A percentile compares a stretch with the other conserved stretches of the same genome.
These are phyloP conservation scores for Heliconius erato DNA, from an alignment of 2,888 invertebrate genomes.

Conservation along the genomic window DNA sequence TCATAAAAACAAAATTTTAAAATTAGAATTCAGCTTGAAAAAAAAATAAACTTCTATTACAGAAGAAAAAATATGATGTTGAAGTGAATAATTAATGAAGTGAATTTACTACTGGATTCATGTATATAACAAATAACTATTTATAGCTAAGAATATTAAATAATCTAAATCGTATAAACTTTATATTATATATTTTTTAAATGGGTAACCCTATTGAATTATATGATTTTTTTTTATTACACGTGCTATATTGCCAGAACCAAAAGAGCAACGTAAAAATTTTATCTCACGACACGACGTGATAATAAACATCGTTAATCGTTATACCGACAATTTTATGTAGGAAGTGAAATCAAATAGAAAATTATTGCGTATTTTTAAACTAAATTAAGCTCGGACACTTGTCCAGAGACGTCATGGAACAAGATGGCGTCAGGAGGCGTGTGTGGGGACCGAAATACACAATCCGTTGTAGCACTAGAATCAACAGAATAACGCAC, in stretches of 20 bases:
- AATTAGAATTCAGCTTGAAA: too few species aligned
- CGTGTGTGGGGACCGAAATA: constrained; percentile 46
- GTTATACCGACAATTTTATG: constrained; percentile 46
- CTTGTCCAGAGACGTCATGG: constrained; percentile 53
- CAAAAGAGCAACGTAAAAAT: constrained; percentile 17
- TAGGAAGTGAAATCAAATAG: constrained; percentile 44
- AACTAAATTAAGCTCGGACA: constrained; percentile 50
- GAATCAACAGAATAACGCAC: constrained; percentile 41
- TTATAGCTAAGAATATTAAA: too few species aligned
- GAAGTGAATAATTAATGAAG: too few species aligned
- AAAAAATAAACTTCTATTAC: too few species aligned
- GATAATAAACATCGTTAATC: constrained; percentile 43
- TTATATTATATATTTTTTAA: neutral
- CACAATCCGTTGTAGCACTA: constrained; percentile 30
- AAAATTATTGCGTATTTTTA: constrained; percentile 50
- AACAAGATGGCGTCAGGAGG: constrained; percentile 47
- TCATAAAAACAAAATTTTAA: too few species aligned
- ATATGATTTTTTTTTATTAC: neutral
- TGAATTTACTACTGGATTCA: too few species aligned
- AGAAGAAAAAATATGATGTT: too few species aligned
- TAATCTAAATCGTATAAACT: too few species aligned
- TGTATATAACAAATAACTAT: too few species aligned
- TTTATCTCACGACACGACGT: constrained; percentile 21
- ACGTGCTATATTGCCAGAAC: neutral
- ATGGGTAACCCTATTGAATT: neutral